These are phyloP conservation scores for Vannuccia rotundouncinata DNA, from an alignment of 2,888 invertebrate genomes.

Conservation along the genomic window DNA sequence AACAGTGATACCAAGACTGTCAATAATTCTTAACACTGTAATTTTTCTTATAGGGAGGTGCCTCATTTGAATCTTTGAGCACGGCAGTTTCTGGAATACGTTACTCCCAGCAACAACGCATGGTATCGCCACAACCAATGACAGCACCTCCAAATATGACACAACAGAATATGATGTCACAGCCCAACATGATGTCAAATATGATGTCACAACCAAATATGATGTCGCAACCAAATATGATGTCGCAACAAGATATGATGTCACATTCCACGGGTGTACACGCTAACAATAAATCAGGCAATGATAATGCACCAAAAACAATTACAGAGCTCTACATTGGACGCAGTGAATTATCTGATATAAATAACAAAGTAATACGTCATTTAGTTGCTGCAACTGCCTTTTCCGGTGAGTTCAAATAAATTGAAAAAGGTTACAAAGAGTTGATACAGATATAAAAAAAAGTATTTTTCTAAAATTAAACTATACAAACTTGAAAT, in stretches of 20 bases:
- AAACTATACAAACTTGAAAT: too few species aligned
- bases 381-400: slow-evolving; percentile 1
- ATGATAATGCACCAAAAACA: not conserved
- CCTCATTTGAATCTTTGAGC: not conserved
- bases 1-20: too few species aligned
- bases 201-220: not conserved
- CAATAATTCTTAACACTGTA: too few species aligned
- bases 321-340: not conserved
- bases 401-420: not conserved
- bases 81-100: not conserved
- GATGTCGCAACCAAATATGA: not conserved
- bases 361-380: not conserved
- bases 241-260: not conserved
- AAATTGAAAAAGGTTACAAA: too few species aligned
- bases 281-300: not conserved
- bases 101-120: not conserved
- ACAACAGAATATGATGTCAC: not conserved
- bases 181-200: too few species aligned
- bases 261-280: not conserved
- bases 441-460: too few species aligned
- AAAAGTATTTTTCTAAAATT: too few species aligned
- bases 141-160: not conserved
- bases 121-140: not conserved
- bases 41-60: not conserved
- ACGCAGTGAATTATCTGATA: not conserved